Conservation (phyloP, 92 coral and sea anemone species). For the Actinernus sp. region DNA sequence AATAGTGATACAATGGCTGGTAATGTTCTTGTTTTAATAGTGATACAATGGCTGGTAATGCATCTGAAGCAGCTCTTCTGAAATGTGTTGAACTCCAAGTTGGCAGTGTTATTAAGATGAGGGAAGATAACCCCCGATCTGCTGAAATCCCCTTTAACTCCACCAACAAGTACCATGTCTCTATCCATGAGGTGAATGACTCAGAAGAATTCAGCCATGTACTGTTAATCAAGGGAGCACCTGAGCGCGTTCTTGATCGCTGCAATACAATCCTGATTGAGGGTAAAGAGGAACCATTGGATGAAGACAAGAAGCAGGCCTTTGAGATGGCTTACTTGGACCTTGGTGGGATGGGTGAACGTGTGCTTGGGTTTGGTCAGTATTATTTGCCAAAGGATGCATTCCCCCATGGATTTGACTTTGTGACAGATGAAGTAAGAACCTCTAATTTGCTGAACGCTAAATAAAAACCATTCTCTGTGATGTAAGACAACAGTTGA, state of each 20-base stretch:
- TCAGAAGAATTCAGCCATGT: constrained; percentile 60
- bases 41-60: constrained; percentile 89
- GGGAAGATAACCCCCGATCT: constrained; percentile 68
- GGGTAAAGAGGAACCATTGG: constrained; percentile 65
- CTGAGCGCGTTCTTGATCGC: constrained; percentile 95
- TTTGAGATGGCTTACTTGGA: constrained; percentile 91
- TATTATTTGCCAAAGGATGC: constrained; percentile 72
- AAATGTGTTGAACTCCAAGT: constrained; percentile 90
- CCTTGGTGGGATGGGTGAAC: constrained; percentile 99
- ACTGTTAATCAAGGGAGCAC: constrained; percentile 96
- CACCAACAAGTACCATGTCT: constrained; percentile 94
- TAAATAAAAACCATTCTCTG: too few species aligned
- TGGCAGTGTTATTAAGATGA: constrained; percentile 79
- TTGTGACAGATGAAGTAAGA: constrained; percentile 87
- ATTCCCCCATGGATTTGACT: constrained; percentile 89
- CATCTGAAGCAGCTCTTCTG: constrained; percentile 95
- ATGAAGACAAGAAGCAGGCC: constrained; percentile 74
- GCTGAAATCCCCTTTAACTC: constrained; percentile 98
- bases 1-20: too few species aligned
- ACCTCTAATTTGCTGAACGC: too few species aligned
- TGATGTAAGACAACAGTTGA: too few species aligned
- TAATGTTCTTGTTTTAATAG: constrained; percentile 21
- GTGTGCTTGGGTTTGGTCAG: constrained; percentile 97
- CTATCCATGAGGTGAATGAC: constrained; percentile 88
- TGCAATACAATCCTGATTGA: constrained; percentile 80